Evolutionary conservation across 1,140 invertebrate genomes (phyloP).

Genomic region (Drosophila paulistorum): DNA sequence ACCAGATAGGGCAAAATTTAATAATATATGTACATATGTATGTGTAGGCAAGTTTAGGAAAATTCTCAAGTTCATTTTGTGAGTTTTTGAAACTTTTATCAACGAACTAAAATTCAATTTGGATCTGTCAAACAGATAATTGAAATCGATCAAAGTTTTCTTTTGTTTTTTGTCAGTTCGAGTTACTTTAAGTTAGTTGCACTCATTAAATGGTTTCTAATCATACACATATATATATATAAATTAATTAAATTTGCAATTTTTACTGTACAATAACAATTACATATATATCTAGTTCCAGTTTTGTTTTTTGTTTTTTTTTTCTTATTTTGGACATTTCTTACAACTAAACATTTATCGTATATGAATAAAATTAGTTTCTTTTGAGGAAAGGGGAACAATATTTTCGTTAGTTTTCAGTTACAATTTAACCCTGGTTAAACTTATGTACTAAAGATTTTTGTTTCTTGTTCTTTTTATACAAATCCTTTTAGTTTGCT

Average conservation of each 20-base stretch:
- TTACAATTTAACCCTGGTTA: constrained; percentile 7
- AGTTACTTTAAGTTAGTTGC: too few species aligned
- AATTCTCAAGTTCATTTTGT: background rate
- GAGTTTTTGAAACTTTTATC: background rate
- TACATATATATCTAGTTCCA: background rate
- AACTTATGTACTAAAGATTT: constrained; percentile 1
- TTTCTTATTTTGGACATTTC: background rate
- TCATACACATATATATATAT: background rate
- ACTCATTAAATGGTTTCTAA: background rate
- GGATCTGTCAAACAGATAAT: background rate
- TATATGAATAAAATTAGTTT: constrained; percentile 8
- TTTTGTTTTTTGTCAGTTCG: too few species aligned
- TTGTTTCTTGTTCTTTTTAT: background rate
- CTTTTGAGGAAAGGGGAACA: background rate
- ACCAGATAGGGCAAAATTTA: background rate
- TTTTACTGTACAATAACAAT: constrained; percentile 5
- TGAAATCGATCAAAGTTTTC: background rate
- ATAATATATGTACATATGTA: background rate
- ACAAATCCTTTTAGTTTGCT: background rate
- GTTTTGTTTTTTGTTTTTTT: background rate
- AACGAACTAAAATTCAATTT: background rate
- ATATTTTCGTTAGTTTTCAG: constrained; percentile 8
- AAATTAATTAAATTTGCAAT: background rate
- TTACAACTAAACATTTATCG: background rate
- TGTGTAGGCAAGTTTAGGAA: background rate